A percentile compares a stretch with the other conserved stretches of the same genome.
phyloP scores from a whole-genome alignment of 2,797 vertebrate species.

The Amphiprion clarkii region DNA sequence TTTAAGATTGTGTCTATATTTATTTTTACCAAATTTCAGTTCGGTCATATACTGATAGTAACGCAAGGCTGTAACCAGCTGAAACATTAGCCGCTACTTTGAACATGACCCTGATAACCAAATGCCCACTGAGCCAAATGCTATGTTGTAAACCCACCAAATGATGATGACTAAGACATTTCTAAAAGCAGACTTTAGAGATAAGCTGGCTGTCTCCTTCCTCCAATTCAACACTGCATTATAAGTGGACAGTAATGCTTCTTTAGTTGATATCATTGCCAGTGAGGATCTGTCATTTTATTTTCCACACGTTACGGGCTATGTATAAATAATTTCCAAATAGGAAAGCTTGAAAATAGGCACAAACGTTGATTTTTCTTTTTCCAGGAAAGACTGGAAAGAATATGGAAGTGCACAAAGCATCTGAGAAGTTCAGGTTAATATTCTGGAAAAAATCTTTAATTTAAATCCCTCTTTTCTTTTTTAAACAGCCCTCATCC shows the following conservation, averaged over 20 bases:
- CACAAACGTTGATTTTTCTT: background rate
- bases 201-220: constrained; percentile 55
- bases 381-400: constrained; percentile 12
- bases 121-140: constrained; percentile 78
- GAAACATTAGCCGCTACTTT: constrained; percentile 80
- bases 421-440: constrained; percentile 40
- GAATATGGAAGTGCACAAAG: constrained; percentile 10
- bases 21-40: constrained; percentile 3
- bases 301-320: background rate
- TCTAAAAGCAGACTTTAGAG: constrained; percentile 68
- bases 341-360: constrained; percentile 1
- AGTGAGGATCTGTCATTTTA: background rate
- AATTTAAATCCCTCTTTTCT: background rate
- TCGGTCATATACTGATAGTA: constrained; percentile 8
- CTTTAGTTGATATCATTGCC: constrained; percentile 30
- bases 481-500: constrained; percentile 29
- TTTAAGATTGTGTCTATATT: background rate
- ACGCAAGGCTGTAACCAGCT: constrained; percentile 39
- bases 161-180: constrained; percentile 73
- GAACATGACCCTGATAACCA: constrained; percentile 86
- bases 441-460: constrained; percentile 26
- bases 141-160: constrained; percentile 73
- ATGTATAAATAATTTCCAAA: background rate
- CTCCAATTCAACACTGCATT: constrained; percentile 33
- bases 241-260: constrained; percentile 5